Conservation (phyloP, 2,113 vertebrate species). For the Mastomys natalensis region DNA sequence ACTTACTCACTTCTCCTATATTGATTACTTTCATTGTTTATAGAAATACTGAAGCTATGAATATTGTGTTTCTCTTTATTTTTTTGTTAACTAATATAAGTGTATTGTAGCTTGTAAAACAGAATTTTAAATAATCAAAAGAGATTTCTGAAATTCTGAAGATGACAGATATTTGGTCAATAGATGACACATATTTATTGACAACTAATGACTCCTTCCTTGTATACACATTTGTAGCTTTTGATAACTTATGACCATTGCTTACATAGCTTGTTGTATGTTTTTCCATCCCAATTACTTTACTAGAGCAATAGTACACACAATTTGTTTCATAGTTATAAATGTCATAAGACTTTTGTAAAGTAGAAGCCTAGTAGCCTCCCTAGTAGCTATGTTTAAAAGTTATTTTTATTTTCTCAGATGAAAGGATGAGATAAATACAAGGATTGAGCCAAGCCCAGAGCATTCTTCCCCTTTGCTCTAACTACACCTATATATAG, state of each 20-base stretch:
- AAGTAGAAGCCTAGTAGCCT: neutral
- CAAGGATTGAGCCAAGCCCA: no score
- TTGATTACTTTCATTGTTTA: neutral
- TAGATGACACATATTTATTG: neutral
- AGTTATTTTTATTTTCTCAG: no score
- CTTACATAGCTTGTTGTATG: neutral
- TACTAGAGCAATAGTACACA: neutral
- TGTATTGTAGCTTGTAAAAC: neutral
- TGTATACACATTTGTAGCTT: neutral
- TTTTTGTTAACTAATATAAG: neutral
- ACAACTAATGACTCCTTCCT: neutral
- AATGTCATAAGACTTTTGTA: neutral
- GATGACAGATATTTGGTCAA: neutral
- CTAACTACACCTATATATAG: no score
- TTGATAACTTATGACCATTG: neutral
- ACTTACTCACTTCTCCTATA: neutral
- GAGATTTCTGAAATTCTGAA: neutral
- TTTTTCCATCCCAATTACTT: neutral
- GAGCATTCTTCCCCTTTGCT: no score
- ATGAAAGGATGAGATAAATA: no score
- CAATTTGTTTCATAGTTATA: neutral
- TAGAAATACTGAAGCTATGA: neutral
- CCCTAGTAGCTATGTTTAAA: neutral
- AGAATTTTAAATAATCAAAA: neutral
- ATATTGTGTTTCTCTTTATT: neutral